These are phyloP conservation scores for Margaritifera margaritifera DNA, from an alignment of 2,888 invertebrate genomes.

Conservation along the genomic window DNA sequence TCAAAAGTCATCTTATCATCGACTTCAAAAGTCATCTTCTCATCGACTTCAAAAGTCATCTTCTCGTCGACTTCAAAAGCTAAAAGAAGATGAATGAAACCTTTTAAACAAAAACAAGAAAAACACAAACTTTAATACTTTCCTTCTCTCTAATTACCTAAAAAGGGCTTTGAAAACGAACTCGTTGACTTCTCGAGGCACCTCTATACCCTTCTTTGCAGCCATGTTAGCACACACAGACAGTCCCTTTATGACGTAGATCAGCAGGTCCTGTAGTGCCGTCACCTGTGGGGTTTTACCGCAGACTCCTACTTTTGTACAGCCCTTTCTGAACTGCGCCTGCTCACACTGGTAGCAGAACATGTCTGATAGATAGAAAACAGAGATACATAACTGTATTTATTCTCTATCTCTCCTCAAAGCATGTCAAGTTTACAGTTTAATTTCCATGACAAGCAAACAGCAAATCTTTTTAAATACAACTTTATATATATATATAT, in stretches of 20 bases:
- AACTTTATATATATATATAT: too few relatives aligned
- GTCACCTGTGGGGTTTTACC: constrained; percentile 54
- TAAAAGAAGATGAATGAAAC: not conserved
- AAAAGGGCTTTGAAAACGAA: constrained; percentile 45
- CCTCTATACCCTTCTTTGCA: constrained; percentile 28
- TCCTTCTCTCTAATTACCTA: constrained; percentile 28
- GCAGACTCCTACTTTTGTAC: constrained; percentile 55
- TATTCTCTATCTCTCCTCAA: not conserved
- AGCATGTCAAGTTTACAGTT: too few relatives aligned
- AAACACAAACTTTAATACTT: not conserved
- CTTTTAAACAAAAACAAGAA: not conserved
- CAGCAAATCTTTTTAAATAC: too few relatives aligned
- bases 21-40: not conserved
- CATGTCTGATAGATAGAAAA: constrained; percentile 59
- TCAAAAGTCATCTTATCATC: not conserved
- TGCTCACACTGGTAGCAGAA: constrained; percentile 62
- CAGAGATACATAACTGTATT: not conserved
- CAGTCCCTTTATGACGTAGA: constrained; percentile 41
- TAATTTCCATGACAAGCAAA: too few relatives aligned
- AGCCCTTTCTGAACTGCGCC: constrained; percentile 50
- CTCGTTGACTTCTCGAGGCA: constrained; percentile 36
- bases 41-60: not conserved
- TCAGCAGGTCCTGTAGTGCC: constrained; percentile 52
- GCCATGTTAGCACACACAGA: constrained; percentile 41
- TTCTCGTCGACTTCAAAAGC: not conserved